A percentile compares a stretch with the other conserved stretches of the same genome.
Evolutionary conservation across 2,797 vertebrate genomes (phyloP).

Genomic region (Pachyuromys duprasi): DNA sequence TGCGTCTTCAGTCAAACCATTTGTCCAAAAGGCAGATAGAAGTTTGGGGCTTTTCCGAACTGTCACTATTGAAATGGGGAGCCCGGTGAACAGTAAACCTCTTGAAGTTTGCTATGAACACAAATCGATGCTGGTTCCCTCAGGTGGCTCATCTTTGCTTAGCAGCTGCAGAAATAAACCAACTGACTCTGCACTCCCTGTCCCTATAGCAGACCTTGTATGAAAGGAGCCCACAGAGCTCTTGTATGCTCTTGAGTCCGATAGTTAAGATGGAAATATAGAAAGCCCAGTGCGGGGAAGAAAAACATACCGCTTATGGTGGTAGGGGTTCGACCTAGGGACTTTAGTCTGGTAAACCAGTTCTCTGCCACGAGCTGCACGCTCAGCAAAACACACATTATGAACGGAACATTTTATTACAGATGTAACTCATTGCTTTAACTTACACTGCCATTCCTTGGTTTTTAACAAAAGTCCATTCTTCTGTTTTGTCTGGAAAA

Average conservation of each 20-base stretch:
- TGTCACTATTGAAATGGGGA: background rate
- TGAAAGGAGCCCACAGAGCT: background rate
- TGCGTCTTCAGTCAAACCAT: background rate
- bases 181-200: background rate
- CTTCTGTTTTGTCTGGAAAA: background rate
- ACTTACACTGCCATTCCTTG: background rate
- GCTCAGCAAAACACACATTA: background rate
- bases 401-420: background rate
- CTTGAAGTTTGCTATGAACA: background rate
- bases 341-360: background rate
- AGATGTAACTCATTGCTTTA: background rate
- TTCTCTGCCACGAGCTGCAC: accelerated
- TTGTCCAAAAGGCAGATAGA: background rate
- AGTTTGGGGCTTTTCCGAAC: background rate
- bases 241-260: background rate
- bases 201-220: background rate
- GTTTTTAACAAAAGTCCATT: background rate
- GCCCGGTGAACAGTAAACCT: background rate
- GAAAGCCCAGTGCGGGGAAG: background rate
- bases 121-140: background rate
- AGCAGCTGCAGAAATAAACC: background rate
- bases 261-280: background rate
- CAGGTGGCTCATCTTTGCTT: background rate
- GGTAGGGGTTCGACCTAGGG: background rate
- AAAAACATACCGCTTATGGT: background rate